These are phyloP conservation scores for Caenorhabditis virilis DNA, from an alignment of 2,888 invertebrate species.

Conservation along the genomic window DNA sequence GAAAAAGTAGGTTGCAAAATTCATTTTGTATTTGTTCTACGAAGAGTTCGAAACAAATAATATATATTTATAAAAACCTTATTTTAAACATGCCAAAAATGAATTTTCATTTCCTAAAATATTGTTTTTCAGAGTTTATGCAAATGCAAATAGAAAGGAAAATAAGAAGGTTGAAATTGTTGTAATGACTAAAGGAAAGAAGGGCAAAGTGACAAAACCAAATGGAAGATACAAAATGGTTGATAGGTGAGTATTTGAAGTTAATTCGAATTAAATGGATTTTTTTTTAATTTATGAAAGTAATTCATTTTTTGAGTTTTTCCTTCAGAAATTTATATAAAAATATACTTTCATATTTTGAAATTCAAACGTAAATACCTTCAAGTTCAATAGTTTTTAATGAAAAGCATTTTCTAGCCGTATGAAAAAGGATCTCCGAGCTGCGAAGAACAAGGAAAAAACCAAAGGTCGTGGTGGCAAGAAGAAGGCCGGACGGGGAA, in stretches of 20 bases:
- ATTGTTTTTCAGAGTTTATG: conserved; percentile 78
- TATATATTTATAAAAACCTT: too few species aligned
- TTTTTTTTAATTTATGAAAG: conserved; percentile 17
- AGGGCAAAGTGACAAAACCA: conserved; percentile 55
- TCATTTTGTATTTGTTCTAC: too few species aligned
- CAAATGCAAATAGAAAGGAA: conserved; percentile 73
- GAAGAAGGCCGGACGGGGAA: conserved; percentile 4
- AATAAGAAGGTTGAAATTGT: conserved; percentile 91
- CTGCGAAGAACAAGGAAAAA: conserved; percentile 45
- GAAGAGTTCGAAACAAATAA: not conserved
- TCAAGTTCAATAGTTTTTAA: not conserved
- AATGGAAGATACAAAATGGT: conserved; percentile 62
- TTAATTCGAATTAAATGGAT: not conserved
- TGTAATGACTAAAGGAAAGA: conserved; percentile 81
- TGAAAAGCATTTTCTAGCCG: conserved; percentile 29
- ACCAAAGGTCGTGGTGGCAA: conserved; percentile 51
- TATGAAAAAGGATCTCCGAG: conserved; percentile 52
- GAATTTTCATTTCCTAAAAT: not conserved
- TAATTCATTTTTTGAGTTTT: too few species aligned
- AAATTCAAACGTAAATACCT: too few species aligned
- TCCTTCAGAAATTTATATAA: too few species aligned
- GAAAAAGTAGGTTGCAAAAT: conserved; percentile 54
- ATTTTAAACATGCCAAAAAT: conserved; percentile 1
- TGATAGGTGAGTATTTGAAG: conserved; percentile 32
- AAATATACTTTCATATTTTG: too few species aligned